These are phyloP conservation scores for Podocnemis expansa DNA, from an alignment of 2,113 vertebrate genomes.

Conservation along the genomic window DNA sequence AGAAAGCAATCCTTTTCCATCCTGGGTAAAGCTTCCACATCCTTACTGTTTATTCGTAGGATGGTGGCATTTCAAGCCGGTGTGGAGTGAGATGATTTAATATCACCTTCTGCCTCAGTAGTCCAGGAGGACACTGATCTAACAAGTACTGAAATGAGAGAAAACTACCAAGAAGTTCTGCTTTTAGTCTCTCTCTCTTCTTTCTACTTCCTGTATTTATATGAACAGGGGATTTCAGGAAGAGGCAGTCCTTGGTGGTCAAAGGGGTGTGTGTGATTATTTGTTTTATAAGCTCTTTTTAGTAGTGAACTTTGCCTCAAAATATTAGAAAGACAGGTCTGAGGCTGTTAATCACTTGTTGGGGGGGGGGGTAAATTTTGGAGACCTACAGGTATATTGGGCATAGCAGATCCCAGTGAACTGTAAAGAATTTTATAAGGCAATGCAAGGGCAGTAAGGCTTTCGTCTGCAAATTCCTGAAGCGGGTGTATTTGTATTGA, in stretches of 20 bases:
- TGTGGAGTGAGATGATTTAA: slow-evolving; percentile 42
- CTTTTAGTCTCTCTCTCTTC: slow-evolving; percentile 63
- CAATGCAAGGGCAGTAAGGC: slow-evolving; percentile 40
- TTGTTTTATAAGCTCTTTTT: slow-evolving; percentile 55
- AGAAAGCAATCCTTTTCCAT: slow-evolving; percentile 60
- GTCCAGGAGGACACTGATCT: slow-evolving; percentile 3
- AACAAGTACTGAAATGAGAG: slow-evolving; percentile 51
- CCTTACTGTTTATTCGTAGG: neutral
- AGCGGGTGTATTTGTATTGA: slow-evolving; percentile 72
- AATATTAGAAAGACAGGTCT: neutral
- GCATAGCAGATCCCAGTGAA: slow-evolving; percentile 37
- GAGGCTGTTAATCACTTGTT: neutral
- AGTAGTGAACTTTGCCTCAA: slow-evolving; percentile 48
- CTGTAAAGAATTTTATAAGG: slow-evolving; percentile 59
- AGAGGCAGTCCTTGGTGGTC: slow-evolving; percentile 88
- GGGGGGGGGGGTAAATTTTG: neutral
- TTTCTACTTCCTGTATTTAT: slow-evolving; percentile 86
- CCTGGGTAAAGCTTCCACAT: slow-evolving; percentile 58
- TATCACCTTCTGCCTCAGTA: slow-evolving; percentile 26
- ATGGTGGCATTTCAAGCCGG: slow-evolving; percentile 20
- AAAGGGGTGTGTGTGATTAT: slow-evolving; percentile 25
- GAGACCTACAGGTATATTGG: slow-evolving; percentile 58
- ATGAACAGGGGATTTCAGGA: slow-evolving; percentile 84
- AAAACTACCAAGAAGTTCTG: slow-evolving; percentile 56
- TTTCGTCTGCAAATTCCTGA: slow-evolving; percentile 70